Evolutionary conservation across 2,888 invertebrate species (phyloP), one percentile per base, ranked within the genome.

Genomic region (Andrena camellia): DNA sequence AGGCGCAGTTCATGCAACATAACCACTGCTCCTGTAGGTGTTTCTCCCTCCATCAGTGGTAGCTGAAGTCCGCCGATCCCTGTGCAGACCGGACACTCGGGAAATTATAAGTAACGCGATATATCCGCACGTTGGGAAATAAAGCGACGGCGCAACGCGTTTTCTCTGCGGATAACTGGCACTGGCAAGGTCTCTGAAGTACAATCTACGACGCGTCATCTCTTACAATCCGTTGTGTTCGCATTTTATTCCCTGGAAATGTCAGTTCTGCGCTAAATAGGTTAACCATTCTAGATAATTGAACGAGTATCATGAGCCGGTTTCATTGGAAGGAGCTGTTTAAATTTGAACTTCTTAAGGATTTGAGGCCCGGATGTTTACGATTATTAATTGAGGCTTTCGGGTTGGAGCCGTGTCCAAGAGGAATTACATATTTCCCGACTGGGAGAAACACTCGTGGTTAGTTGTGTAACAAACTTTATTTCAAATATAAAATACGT

Each of bases 101-200:
- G 78, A 78, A 87, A 85, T 88, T 85, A 84, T 78, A 73, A 59
- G 70, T 86, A 82, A 85, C 81, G 79, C 87, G 85, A 85, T 85
- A 84, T 87, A 87, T 87, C 87, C 83, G 85, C 72, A 83, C 29
- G 52, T 79, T 81, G 81, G 60, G 73, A 81, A 72, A 78, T 68
- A 63, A 73, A 68, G 64, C 52, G 57, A 76, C 69, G 54, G 52
- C 26, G 69, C 54, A 57, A 57, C 26, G 20, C 70, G 60, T 75
- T 75, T 62, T 33, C 74, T 52, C 52, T 26, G 20, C 60, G 31
- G 52, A 31, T 23, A 52, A 63, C 42, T 62, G 70, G n/a, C 50
- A 75, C 74, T n/a, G 75, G 52, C 76, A 69, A 76, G 76, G 76
- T 75, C 74, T 75, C 23, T 68, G 33, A 60, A 68, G 26, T n/a